These are phyloP conservation scores for Pediacus dermestoides DNA, from an alignment of 2,888 invertebrate genomes.

Conservation along the genomic window DNA sequence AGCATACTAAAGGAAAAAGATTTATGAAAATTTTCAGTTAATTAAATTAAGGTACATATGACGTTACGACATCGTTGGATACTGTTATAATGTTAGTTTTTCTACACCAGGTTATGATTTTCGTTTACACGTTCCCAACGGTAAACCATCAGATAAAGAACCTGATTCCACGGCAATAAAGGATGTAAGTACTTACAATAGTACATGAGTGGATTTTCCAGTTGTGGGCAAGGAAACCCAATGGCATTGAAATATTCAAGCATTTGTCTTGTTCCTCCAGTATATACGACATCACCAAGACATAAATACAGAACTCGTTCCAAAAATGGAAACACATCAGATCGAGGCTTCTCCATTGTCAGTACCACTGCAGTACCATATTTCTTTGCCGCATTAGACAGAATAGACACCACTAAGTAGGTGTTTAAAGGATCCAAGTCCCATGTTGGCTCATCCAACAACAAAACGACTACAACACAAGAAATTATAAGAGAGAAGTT, in stretches of 20 bases:
- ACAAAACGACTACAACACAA: conserved; percentile 66
- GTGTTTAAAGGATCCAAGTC: conserved; percentile 93
- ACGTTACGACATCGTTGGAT: too few species aligned
- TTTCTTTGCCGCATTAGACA: conserved; percentile 86
- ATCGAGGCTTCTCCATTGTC: conserved; percentile 89
- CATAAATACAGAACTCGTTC: conserved; percentile 89
- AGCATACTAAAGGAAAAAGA: conserved; percentile 71
- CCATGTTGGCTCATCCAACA: conserved; percentile 92
- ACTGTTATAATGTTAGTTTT: too few species aligned
- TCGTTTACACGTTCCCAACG: too few species aligned
- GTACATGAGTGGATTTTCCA: conserved; percentile 98
- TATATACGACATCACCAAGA: conserved; percentile 86
- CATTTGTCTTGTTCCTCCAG: conserved; percentile 87
- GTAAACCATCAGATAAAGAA: too few species aligned
- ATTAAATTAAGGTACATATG: too few species aligned
- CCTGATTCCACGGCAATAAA: neutral
- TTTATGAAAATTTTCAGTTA: too few species aligned
- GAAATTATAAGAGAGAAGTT: conserved; percentile 6
- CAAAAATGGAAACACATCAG: conserved; percentile 93
- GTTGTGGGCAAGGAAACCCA: conserved; percentile 93
- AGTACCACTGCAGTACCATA: conserved; percentile 86
- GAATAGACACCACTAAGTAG: conserved; percentile 89
- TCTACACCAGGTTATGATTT: too few species aligned
- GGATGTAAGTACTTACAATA: conserved; percentile 67
- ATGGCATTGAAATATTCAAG: conserved; percentile 92